Percentiles rank a stretch among this genome's conserved stretches.
phyloP scores from a whole-genome alignment of 2,113 vertebrate genomes.

The Percina caprodes region DNA sequence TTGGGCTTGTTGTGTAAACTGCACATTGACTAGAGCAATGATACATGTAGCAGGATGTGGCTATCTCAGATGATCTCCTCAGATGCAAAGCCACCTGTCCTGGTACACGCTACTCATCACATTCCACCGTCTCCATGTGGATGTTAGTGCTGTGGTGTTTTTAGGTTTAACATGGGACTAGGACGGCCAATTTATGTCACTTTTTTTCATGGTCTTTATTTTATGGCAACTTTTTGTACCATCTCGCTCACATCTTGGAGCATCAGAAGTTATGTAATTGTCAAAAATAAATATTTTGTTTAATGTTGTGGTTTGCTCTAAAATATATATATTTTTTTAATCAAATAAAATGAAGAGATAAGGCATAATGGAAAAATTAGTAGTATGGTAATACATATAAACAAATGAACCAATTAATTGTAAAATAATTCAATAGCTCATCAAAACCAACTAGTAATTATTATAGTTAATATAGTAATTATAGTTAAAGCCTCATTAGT shows the following conservation, averaged over 20 bases:
- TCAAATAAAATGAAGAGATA: too few species aligned
- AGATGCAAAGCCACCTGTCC: conserved; percentile 28
- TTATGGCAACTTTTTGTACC: conserved; percentile 57
- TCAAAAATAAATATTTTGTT: conserved; percentile 79
- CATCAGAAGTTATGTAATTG: conserved; percentile 59
- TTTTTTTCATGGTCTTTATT: conserved; percentile 27
- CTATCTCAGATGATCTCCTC: too few species aligned
- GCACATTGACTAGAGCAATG: conserved; percentile 46
- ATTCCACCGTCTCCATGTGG: conserved; percentile 63
- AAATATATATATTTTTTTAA: neutral
- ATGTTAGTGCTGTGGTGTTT: conserved; percentile 24
- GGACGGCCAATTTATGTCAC: conserved; percentile 35
- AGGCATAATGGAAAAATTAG: too few species aligned
- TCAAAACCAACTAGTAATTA: too few species aligned
- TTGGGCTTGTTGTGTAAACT: conserved; percentile 9
- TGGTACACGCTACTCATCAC: conserved; percentile 47
- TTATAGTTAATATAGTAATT: too few species aligned
- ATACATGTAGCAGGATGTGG: conserved; percentile 47
- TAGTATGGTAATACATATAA: too few species aligned
- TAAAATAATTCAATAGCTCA: too few species aligned
- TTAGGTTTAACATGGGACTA: conserved; percentile 25
- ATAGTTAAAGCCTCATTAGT: too few species aligned
- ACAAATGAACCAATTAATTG: too few species aligned
- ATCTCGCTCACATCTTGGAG: conserved; percentile 40
- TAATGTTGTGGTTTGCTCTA: conserved; percentile 37